Conservation (phyloP, 2,113 vertebrate species). For the Lanius ludovicianus region DNA sequence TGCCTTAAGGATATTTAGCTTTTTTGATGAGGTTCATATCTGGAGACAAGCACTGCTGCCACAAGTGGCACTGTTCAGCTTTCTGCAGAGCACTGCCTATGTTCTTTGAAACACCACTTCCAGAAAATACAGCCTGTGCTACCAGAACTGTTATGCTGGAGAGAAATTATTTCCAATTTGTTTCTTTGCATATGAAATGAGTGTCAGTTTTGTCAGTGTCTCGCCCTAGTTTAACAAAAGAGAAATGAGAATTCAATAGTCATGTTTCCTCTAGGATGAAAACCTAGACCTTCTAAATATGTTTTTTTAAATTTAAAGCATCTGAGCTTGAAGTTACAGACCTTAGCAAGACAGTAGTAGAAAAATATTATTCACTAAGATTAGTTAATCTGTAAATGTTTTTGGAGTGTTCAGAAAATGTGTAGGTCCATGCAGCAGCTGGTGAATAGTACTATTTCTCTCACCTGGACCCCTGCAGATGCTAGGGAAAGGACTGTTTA, state of each 20-base stretch:
- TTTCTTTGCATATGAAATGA: neutral
- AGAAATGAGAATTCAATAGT: slow-evolving; percentile 23
- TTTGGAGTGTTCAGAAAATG: neutral
- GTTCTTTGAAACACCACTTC: neutral
- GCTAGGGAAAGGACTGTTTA: neutral
- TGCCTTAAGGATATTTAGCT: neutral
- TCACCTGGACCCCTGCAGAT: neutral
- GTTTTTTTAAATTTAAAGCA: neutral
- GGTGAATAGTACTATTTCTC: neutral
- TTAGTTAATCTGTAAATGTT: neutral
- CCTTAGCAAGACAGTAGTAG: neutral
- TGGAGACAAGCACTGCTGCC: neutral
- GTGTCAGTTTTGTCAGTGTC: neutral
- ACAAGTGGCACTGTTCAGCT: neutral
- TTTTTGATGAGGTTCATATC: neutral
- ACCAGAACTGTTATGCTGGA: neutral
- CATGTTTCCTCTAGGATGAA: neutral
- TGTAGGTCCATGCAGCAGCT: neutral
- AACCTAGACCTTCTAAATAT: neutral
- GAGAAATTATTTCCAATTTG: neutral
- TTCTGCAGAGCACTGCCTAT: neutral
- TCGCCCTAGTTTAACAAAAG: neutral
- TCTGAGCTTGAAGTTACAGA: neutral
- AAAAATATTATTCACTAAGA: neutral
- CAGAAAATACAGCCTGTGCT: neutral